These are phyloP conservation scores for Burhinus oedicnemus DNA, from an alignment of 2,113 vertebrate species.

Conservation along the genomic window DNA sequence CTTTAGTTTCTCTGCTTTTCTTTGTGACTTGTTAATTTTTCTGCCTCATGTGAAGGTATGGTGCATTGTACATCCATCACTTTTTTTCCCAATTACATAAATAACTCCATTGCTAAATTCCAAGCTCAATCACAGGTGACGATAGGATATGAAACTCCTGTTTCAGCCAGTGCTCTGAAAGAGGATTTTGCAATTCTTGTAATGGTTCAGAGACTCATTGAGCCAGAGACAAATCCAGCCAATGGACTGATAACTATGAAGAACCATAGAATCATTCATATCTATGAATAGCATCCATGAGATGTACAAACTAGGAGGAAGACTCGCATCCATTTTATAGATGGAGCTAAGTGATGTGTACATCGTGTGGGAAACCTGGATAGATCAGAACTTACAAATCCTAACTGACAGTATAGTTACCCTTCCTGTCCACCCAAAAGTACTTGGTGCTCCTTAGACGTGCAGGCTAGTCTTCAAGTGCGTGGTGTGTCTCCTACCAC, in stretches of 20 bases:
- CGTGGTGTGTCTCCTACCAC: not conserved
- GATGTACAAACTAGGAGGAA: not conserved
- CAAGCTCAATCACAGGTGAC: not conserved
- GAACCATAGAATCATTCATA: not conserved
- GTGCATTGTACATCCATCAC: not conserved
- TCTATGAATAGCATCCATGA: not conserved
- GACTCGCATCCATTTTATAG: accelerated
- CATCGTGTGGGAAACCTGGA: accelerated
- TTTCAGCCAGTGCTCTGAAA: not conserved
- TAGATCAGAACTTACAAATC: not conserved
- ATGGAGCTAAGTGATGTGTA: not conserved
- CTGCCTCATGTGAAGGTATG: not conserved
- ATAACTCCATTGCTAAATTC: not conserved
- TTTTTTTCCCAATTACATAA: not conserved
- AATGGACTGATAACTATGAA: too few relatives aligned
- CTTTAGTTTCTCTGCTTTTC: not conserved
- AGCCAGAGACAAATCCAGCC: not conserved
- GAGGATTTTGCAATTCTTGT: not conserved
- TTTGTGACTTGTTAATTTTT: not conserved
- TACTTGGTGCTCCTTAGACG: not conserved
- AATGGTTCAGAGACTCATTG: not conserved
- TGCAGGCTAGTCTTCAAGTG: not conserved
- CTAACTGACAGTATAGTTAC: too few relatives aligned
- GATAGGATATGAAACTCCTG: not conserved
- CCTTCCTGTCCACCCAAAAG: not conserved